Evolutionary conservation across 2,797 vertebrate genomes (phyloP), one percentile per base, ranked within the genome.

Genomic region (Tapirus indicus): DNA sequence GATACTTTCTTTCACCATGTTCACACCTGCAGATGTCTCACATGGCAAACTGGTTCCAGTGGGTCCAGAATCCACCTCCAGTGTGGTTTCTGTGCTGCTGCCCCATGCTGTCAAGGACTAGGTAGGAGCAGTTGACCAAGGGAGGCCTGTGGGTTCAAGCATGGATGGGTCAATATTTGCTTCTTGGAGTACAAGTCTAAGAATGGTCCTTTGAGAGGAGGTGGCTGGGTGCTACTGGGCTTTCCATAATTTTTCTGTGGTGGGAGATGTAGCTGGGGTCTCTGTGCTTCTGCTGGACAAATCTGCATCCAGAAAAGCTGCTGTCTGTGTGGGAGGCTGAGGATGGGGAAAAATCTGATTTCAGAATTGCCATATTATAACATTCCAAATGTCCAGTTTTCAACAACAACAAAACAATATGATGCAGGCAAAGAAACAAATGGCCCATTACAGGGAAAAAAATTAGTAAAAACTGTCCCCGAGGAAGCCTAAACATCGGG

Each of bases 61-160:
- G 58, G 17, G 38, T 29, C 72, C 72, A 64, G 44, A 89, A 16
- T 35, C 32, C 21, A 38, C 25, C 11, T 47, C 71, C 38, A 0
- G 21, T 16, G 71, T 47, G 49, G 49, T 18, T 47, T 58, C 12
- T 7, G 23, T 10, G 49, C 17, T 35, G 11, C 8, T 16, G 47
- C 0, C 35, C 10, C 58, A 56, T 64, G 44, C 23, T 52, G 38
- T 32, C 44, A 32, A 64, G 21, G 35, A 77, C 3, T 0, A 21
- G 69, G 71, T 56, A 21, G 58, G 35, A 66, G n/a, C n/a, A 8
- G 71, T 3, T 64, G 71, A 68, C 27, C n/a, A 47, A 66, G 23
- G 80, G 60, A 85, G 20, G n/a, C 20, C 69, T 83, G 47, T 41
- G 58, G 56, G 56, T 83, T 64, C 69, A 92, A 41, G 88, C n/a